A percentile compares a stretch with the other conserved stretches of the same genome.
phyloP scores from a whole-genome alignment of 2,113 vertebrate species.

The Panthera uncia region DNA sequence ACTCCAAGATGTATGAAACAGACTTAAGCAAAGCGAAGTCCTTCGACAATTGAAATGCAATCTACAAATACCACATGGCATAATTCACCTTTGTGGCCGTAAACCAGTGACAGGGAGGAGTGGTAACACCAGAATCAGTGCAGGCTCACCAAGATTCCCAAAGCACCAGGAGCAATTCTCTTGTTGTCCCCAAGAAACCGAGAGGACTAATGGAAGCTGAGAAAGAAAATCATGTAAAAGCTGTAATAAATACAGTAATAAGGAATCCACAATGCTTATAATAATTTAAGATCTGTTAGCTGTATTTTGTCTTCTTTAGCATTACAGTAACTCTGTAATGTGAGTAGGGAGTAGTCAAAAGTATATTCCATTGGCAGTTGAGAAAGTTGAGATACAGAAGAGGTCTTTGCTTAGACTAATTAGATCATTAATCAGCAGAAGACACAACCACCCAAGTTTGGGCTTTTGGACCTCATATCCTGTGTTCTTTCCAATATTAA shows the following conservation, averaged over 20 bases:
- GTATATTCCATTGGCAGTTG: not conserved
- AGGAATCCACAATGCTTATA: not conserved
- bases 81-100: constrained; percentile 26
- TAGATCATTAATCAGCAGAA: not conserved
- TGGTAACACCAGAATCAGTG: rapidly evolving
- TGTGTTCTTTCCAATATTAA: not conserved
- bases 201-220: not conserved
- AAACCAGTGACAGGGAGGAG: not conserved
- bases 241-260: not conserved
- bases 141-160: not conserved
- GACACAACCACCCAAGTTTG: not conserved
- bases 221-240: not conserved
- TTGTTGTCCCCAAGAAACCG: not conserved
- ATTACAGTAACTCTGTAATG: not conserved
- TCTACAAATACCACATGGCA: not conserved
- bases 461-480: not conserved
- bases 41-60: constrained; percentile 68
- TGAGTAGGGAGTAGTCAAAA: not conserved
- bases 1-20: constrained; percentile 59
- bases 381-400: not conserved
- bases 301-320: not conserved
- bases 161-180: not conserved
- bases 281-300: not conserved
- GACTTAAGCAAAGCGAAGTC: constrained; percentile 54
- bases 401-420: not conserved